Evolutionary conservation across 2,888 invertebrate species (phyloP).

Genomic region (Nephrocerus scutellatus): DNA sequence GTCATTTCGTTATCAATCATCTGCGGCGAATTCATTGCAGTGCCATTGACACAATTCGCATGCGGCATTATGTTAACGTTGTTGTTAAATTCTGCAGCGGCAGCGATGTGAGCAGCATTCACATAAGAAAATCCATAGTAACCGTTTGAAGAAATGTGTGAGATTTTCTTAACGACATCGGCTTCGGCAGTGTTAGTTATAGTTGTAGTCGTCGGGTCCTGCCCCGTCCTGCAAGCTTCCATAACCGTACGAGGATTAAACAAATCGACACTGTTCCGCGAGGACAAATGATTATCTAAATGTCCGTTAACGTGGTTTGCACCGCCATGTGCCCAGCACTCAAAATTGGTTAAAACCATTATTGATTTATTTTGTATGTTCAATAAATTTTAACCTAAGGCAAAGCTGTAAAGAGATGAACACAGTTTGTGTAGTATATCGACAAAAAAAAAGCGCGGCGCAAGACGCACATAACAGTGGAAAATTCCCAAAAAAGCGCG

Average conservation of each 20-base stretch:
- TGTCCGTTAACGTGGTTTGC: too few relatives aligned
- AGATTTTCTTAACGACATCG: slow-evolving; percentile 21
- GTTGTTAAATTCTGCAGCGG: slow-evolving; percentile 14
- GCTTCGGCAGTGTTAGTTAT: not conserved
- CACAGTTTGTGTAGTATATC: too few relatives aligned
- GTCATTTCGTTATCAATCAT: too few relatives aligned
- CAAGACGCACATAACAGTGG: too few relatives aligned
- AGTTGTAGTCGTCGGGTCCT: slow-evolving; percentile 2
- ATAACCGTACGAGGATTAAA: slow-evolving; percentile 34
- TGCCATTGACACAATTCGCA: slow-evolving; percentile 25
- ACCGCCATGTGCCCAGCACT: slow-evolving; percentile 42
- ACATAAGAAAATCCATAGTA: slow-evolving; percentile 39
- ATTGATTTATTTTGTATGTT: too few relatives aligned
- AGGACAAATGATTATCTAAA: too few relatives aligned
- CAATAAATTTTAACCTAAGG: too few relatives aligned
- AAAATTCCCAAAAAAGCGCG: slow-evolving; percentile 35
- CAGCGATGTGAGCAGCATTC: slow-evolving; percentile 26
- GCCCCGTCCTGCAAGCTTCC: not conserved
- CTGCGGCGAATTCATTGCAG: slow-evolving; percentile 8
- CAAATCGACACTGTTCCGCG: slow-evolving; percentile 33
- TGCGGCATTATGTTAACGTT: slow-evolving; percentile 19
- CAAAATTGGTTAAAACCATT: slow-evolving; percentile 44
- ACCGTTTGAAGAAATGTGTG: slow-evolving; percentile 38
- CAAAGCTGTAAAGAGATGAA: too few relatives aligned
- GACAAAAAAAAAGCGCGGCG: too few relatives aligned